Percentiles rank a stretch among this genome's conserved stretches.
phyloP scores from a whole-genome alignment of 2,113 vertebrate genomes.

The Forbesichthys agassizii region DNA sequence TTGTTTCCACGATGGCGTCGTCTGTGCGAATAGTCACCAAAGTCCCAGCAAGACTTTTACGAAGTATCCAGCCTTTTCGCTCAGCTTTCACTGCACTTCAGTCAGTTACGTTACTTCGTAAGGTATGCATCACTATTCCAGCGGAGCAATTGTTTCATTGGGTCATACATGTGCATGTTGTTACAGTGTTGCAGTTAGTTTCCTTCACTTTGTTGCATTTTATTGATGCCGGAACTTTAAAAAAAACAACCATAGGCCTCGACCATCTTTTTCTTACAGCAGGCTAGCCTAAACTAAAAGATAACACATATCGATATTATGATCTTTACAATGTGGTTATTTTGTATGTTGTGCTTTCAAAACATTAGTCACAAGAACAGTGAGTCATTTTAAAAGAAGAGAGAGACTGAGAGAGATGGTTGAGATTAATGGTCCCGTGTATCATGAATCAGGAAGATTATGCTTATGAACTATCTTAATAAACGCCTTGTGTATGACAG shows the following conservation, averaged over 20 bases:
- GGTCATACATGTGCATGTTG: not conserved
- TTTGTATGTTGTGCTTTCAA: not conserved
- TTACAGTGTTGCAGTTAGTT: not conserved
- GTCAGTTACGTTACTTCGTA: constrained; percentile 30
- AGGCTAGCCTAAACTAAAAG: not conserved
- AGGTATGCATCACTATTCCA: constrained; percentile 27
- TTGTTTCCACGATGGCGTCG: constrained; percentile 56
- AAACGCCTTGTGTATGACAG: too few relatives aligned
- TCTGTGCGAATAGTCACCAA: constrained; percentile 53
- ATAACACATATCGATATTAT: not conserved
- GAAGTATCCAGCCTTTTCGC: constrained; percentile 45
- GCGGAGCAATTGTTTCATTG: not conserved
- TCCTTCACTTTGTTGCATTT: not conserved
- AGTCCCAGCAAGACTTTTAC: constrained; percentile 65
- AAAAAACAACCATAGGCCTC: too few relatives aligned
- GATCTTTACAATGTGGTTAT: not conserved
- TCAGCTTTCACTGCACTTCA: constrained; percentile 9
- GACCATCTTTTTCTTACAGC: not conserved
- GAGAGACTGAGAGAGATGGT: too few relatives aligned
- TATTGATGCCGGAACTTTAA: too few relatives aligned
- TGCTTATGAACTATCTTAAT: too few relatives aligned
- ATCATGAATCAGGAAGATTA: too few relatives aligned
- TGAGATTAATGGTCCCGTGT: too few relatives aligned
- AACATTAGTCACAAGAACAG: not conserved
- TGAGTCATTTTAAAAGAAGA: too few relatives aligned